Percentiles rank a stretch among this genome's conserved stretches.
phyloP scores from a whole-genome alignment of 2,888 invertebrate genomes.

The Empis livida region DNA sequence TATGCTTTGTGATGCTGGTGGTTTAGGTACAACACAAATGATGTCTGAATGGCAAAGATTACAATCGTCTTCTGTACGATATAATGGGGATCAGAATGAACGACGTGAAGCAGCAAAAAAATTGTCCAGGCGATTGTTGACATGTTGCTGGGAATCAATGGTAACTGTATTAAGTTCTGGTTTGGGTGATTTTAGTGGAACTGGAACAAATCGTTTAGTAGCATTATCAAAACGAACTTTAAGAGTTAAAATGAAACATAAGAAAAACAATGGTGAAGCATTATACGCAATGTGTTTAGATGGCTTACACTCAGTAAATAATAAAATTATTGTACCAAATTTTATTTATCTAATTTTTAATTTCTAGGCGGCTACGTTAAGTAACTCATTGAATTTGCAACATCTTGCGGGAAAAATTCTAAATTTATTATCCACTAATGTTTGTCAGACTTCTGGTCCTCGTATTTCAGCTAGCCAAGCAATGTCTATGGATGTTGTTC shows the following conservation, averaged over 20 bases:
- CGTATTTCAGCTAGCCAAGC: conserved; percentile 80
- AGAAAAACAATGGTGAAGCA: conserved; percentile 53
- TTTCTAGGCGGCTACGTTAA: conserved; percentile 67
- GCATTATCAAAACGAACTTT: conserved; percentile 43
- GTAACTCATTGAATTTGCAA: conserved; percentile 79
- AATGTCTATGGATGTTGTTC: conserved; percentile 80
- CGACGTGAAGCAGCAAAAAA: conserved; percentile 68
- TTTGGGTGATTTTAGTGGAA: conserved; percentile 41
- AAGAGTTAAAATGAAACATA: conserved; percentile 32
- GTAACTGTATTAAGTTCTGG: conserved; percentile 75
- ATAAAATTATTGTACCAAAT: background rate
- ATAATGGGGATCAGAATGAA: conserved; percentile 51
- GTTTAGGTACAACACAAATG: conserved; percentile 68
- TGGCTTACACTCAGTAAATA: conserved; percentile 65
- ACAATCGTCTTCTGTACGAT: conserved; percentile 59
- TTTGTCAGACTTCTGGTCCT: conserved; percentile 67
- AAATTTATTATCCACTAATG: conserved; percentile 72
- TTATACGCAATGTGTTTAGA: conserved; percentile 76
- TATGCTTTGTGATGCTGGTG: conserved; percentile 60
- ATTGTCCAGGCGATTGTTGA: conserved; percentile 61
- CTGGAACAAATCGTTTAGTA: conserved; percentile 43
- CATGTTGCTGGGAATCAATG: conserved; percentile 87
- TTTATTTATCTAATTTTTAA: background rate
- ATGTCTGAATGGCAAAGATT: conserved; percentile 77
- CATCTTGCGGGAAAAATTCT: conserved; percentile 84